phyloP scores from a whole-genome alignment of 2,888 invertebrate species.

The Lycaena phlaeas region DNA sequence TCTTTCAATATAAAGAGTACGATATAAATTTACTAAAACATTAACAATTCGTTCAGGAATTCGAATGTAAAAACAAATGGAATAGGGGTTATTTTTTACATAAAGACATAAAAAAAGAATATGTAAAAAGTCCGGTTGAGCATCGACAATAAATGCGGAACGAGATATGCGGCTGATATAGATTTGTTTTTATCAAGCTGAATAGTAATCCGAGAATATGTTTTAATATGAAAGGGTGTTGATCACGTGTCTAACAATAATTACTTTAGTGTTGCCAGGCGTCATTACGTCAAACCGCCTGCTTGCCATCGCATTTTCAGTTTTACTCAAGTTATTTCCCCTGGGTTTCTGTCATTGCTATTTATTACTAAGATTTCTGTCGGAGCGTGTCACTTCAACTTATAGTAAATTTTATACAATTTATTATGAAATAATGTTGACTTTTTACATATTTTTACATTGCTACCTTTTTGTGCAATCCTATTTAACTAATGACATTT shows the following conservation, averaged over 20 bases:
- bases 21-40: not conserved
- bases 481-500: not conserved
- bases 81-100: constrained; percentile 8
- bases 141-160: not conserved
- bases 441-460: not conserved
- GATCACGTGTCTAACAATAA: constrained; percentile 49
- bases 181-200: constrained; percentile 20
- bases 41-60: constrained; percentile 2
- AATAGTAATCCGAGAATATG: constrained; percentile 25
- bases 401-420: constrained; percentile 19
- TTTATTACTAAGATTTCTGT: constrained; percentile 41
- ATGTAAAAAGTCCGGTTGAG: constrained; percentile 10
- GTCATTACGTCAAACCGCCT: constrained; percentile 31
- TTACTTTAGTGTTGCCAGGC: constrained; percentile 42
- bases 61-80: not conserved
- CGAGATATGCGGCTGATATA: constrained; percentile 12
- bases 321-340: constrained; percentile 41
- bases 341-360: constrained; percentile 32
- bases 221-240: constrained; percentile 33
- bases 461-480: not conserved
- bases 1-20: constrained; percentile 5
- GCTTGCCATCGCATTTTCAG: constrained; percentile 30
- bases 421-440: constrained; percentile 6
- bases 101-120: constrained; percentile 7
- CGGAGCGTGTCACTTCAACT: constrained; percentile 25